phyloP scores from a whole-genome alignment of 1,140 invertebrate species.

The Stegodyphus dumicola region DNA sequence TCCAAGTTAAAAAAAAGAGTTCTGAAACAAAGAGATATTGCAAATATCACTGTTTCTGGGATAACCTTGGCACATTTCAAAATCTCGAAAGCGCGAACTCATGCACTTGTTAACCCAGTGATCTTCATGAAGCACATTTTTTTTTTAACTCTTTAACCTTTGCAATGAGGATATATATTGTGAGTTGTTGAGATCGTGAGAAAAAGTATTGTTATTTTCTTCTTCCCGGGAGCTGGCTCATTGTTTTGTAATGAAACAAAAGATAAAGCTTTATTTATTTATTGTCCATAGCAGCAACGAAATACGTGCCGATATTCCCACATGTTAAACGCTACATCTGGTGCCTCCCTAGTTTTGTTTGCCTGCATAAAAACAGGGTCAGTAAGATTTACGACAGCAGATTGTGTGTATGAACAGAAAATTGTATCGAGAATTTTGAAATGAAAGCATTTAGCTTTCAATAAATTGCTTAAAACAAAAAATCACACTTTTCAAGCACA shows the following conservation, averaged over 20 bases:
- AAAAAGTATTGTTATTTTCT: conserved; percentile 19
- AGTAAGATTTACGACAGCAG: no score
- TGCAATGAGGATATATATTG: background rate
- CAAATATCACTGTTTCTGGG: background rate
- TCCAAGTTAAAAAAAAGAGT: no score
- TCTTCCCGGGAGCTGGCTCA: background rate
- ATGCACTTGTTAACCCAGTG: conserved; percentile 45
- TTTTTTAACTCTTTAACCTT: conserved; percentile 18
- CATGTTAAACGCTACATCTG: no score
- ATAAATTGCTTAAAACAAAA: no score
- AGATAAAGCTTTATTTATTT: background rate
- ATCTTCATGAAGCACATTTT: conserved; percentile 9
- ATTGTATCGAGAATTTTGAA: no score
- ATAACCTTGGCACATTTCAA: background rate
- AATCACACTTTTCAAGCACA: no score
- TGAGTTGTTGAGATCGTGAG: conserved; percentile 46
- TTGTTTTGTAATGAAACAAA: background rate
- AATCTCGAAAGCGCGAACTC: background rate
- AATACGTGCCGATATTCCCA: no score
- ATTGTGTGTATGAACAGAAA: no score
- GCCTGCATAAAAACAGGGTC: no score
- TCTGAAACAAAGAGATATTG: no score
- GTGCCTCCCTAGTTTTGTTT: no score
- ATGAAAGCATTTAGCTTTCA: no score
- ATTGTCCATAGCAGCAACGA: background rate